Base-by-base conservation (phyloP, 2,113 vertebrate species). In the Platanista minor region DNA sequence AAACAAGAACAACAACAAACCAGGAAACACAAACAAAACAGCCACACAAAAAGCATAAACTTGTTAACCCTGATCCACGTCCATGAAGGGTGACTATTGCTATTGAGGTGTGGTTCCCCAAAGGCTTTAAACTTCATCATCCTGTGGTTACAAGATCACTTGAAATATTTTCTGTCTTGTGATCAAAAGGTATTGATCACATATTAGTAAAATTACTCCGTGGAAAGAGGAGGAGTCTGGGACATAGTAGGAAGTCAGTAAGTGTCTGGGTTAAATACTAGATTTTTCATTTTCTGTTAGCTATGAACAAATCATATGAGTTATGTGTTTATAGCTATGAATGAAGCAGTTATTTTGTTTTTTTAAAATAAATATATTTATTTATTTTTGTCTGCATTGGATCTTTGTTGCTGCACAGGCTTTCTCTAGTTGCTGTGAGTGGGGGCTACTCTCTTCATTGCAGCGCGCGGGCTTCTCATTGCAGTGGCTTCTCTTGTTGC, bases 81-180 rank as follows among this genome's bases (percentile, higher is more conserved):
- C n/a, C 75, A 52, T 52, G 46, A 88, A 67, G 46, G 31, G 29
- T 61, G 17, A 84, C 54, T 36, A 39, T 91, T 91, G 36, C 41
- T 69, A 1, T 43, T 87, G 59, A 94, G 87, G 1, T 8, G 6
- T 11, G 71, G 6, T 82, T 46, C 10, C 41, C 8, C 27, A 52
- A 74, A 25, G 25, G 9, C 6, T 54, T 90, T 54, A 92, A 74
- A 74, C 6, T 49, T 14, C 11, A 33, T 82, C 86, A 87, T 52
- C 49, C 41, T n/a, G 25, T 59, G 15, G 8, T 12, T 39, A 49
- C 33, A 88, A 57, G 49, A 41, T 74, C 41, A 62, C 14, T 67
- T 96, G 59, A 87, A 84, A 90, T 84, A 78, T 62, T 80, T 97
- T 96, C 66, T 92, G 0, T 67, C 12, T 95, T 86, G 25, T 62